A percentile compares a stretch with the other conserved stretches of the same genome.
These are phyloP conservation scores for Drosophila dives DNA, from an alignment of 2,888 invertebrate species.

Conservation along the genomic window DNA sequence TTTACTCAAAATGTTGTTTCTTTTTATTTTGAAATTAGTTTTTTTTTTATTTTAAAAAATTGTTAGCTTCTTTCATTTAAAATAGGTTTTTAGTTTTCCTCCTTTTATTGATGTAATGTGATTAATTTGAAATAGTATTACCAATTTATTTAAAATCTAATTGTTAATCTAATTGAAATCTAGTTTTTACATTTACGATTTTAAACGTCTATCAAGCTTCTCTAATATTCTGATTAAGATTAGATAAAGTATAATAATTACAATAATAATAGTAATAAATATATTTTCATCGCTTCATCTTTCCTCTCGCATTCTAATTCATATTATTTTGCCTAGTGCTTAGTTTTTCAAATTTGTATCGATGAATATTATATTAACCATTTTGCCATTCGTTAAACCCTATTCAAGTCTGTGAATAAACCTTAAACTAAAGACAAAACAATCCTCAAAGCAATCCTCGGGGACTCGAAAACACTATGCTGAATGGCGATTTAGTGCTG, in stretches of 20 bases:
- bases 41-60: not conserved
- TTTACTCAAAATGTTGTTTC: too few species aligned
- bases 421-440: conserved; percentile 5
- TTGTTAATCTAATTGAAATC: not conserved
- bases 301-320: too few species aligned
- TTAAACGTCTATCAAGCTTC: not conserved
- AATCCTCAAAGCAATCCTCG: not conserved
- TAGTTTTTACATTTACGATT: not conserved
- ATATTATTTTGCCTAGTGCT: not conserved
- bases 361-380: not conserved
- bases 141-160: not conserved
- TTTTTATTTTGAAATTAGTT: not conserved
- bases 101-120: not conserved
- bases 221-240: not conserved
- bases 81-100: accelerated
- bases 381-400: not conserved
- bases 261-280: not conserved
- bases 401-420: conserved; percentile 8
- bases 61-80: not conserved
- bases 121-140: not conserved
- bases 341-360: not conserved
- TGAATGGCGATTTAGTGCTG: conserved; percentile 33
- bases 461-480: conserved; percentile 25
- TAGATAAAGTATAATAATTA: not conserved
- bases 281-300: not conserved